A percentile compares a stretch with the other conserved stretches of the same genome.
Evolutionary conservation across 2,797 vertebrate species (phyloP).

Genomic region (Falco biarmicus): DNA sequence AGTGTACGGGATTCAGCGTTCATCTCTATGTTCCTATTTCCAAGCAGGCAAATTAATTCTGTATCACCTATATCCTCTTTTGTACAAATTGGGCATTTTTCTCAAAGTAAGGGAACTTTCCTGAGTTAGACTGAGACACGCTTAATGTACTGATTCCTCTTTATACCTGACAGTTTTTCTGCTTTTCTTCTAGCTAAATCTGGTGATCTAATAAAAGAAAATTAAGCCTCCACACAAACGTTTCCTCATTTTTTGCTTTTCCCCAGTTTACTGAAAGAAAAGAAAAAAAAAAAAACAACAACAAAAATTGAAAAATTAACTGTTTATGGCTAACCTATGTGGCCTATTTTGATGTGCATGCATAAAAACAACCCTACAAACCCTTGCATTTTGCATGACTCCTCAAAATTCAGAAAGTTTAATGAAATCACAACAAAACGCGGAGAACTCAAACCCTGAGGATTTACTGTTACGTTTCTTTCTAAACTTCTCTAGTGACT

Average conservation of each 20-base stretch:
- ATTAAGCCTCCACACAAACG: background rate
- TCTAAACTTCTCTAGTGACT: background rate
- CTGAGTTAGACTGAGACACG: background rate
- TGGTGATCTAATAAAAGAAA: background rate
- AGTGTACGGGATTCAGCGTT: background rate
- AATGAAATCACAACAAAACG: background rate
- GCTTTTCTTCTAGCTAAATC: background rate
- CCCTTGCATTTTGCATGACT: background rate
- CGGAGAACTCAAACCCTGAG: background rate
- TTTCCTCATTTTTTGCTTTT: background rate
- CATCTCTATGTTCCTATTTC: background rate
- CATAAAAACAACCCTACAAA: background rate
- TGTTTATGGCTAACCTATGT: background rate
- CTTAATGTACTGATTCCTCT: background rate
- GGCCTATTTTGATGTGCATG: background rate
- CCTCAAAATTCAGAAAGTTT: background rate
- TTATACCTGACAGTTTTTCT: rapidly evolving
- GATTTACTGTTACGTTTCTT: background rate
- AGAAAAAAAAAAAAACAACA: background rate
- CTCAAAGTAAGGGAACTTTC: background rate
- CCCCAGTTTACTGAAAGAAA: background rate
- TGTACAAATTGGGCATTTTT: background rate
- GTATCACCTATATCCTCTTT: background rate
- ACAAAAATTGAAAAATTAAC: background rate
- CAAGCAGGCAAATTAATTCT: background rate